These are phyloP conservation scores for Mycetomoellerius zeteki DNA, from an alignment of 1,140 invertebrate species.

Conservation along the genomic window DNA sequence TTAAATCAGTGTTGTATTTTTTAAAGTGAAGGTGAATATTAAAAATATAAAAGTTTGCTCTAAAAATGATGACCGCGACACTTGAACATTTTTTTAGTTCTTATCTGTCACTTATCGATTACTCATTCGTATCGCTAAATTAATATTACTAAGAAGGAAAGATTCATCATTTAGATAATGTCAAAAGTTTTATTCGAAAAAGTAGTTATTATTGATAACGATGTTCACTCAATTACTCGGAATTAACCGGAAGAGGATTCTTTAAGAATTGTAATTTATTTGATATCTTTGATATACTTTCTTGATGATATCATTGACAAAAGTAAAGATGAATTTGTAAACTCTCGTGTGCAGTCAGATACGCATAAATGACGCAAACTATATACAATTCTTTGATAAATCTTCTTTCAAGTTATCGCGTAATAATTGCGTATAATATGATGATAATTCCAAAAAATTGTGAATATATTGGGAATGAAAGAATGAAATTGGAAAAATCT, in stretches of 20 bases:
- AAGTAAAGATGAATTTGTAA: not conserved
- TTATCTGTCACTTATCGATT: constrained; percentile 11
- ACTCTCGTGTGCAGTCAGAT: not conserved
- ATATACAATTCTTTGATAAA: not conserved
- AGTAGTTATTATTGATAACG: not conserved
- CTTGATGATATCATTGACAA: not conserved
- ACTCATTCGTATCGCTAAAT: not conserved
- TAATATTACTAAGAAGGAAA: constrained; percentile 7
- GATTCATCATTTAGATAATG: not conserved
- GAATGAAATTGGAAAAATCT: not conserved
- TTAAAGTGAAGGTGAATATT: not conserved
- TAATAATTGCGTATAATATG: not conserved
- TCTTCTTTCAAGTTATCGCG: not conserved
- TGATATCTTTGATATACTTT: not conserved
- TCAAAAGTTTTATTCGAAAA: not conserved
- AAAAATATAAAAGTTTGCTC: not conserved
- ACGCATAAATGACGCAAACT: not conserved
- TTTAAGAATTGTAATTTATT: not conserved
- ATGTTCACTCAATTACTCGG: not conserved
- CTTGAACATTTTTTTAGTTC: not conserved
- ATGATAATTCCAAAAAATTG: not conserved
- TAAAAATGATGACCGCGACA: not conserved
- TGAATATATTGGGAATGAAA: not conserved
- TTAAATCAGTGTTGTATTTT: not conserved
- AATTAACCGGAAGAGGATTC: not conserved